Conservation (phyloP, 2,113 vertebrate species). For the Rhineura floridana region DNA sequence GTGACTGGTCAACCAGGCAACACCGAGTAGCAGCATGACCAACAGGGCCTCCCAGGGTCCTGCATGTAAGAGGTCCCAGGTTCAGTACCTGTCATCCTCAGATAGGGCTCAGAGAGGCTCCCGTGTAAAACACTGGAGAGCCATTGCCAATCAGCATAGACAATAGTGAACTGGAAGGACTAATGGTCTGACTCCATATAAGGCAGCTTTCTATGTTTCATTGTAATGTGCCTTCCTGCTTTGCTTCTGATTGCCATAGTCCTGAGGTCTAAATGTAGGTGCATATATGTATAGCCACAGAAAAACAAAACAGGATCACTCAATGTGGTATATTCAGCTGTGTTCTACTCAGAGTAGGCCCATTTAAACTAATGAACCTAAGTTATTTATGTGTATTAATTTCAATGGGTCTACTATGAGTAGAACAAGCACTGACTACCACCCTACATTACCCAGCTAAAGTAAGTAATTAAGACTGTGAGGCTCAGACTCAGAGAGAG, state of each 20-base stretch:
- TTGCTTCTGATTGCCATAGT: not conserved
- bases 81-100: not conserved
- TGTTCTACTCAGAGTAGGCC: too few species aligned
- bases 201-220: not conserved
- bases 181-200: not conserved
- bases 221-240: not conserved
- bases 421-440: too few species aligned
- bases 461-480: not conserved
- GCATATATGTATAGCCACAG: not conserved
- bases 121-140: not conserved
- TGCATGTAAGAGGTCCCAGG: too few species aligned
- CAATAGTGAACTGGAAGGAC: not conserved
- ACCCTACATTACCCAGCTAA: not conserved
- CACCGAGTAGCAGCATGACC: too few species aligned
- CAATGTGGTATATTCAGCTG: too few species aligned
- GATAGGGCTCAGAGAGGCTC: not conserved
- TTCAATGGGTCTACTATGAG: too few species aligned
- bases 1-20: too few species aligned
- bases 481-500: not conserved
- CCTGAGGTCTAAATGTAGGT: not conserved
- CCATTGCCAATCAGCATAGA: not conserved
- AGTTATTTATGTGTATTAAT: too few species aligned
- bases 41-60: too few species aligned
- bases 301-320: not conserved
- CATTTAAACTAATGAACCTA: too few species aligned